These are phyloP conservation scores for Lepus americanus DNA, from an alignment of 2,113 vertebrate species.

Conservation along the genomic window DNA sequence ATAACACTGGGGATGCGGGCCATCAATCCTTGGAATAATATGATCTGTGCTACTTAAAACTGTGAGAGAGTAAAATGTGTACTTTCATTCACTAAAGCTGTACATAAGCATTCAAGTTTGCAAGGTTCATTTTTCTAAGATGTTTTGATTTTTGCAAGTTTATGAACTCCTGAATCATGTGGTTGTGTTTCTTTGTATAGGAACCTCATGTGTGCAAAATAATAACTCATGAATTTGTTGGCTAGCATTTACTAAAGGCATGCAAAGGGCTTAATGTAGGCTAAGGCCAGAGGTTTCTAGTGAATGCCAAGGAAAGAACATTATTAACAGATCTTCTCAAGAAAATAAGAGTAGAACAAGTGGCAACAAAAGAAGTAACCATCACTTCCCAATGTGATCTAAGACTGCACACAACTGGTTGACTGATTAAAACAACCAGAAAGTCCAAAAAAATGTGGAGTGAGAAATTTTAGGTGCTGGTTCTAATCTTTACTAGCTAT, in stretches of 20 bases:
- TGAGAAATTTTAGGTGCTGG: background rate
- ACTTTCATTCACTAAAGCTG: background rate
- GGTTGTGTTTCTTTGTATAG: background rate
- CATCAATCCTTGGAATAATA: background rate
- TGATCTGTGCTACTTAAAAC: background rate
- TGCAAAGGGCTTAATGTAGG: background rate
- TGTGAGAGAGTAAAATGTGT: background rate
- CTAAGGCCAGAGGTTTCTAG: background rate
- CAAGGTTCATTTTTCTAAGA: background rate
- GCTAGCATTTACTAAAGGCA: conserved; percentile 18
- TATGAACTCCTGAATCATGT: background rate
- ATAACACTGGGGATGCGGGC: background rate
- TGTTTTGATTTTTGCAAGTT: background rate
- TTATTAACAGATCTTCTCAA: background rate
- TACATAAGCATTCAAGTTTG: background rate
- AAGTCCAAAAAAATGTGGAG: background rate
- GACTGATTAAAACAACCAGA: background rate
- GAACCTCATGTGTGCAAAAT: background rate
- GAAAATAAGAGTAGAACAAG: background rate
- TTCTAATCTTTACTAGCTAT: background rate
- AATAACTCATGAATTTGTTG: background rate
- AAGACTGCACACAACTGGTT: background rate
- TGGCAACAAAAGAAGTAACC: background rate
- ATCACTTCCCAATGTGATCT: background rate
- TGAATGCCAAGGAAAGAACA: background rate